Evolutionary conservation across 2,888 invertebrate genomes (phyloP).

Genomic region (Apamea crenata): DNA sequence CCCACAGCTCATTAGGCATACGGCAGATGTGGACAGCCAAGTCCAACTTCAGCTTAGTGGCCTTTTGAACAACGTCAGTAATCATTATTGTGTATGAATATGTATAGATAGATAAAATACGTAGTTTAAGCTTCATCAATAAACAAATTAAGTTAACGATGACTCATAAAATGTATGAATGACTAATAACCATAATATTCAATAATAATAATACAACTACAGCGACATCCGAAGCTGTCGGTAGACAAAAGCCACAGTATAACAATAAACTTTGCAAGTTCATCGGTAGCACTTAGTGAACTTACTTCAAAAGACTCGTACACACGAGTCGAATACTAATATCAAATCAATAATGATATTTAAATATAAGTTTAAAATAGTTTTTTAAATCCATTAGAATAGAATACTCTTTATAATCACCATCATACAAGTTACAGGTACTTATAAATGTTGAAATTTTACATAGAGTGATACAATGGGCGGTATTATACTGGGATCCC

Average conservation of each 20-base stretch:
- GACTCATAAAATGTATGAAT: conserved; percentile 22
- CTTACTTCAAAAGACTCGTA: neutral
- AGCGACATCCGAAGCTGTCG: neutral
- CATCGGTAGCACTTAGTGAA: neutral
- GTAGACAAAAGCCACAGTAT: neutral
- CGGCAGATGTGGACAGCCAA: no score
- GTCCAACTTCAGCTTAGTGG: no score
- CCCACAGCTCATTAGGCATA: no score
- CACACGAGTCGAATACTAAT: neutral
- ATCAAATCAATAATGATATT: neutral
- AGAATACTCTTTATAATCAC: no score
- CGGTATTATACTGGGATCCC: no score
- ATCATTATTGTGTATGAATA: neutral
- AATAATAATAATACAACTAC: neutral
- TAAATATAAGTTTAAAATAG: neutral
- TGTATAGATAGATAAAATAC: neutral
- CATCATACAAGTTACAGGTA: no score
- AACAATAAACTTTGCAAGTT: conserved; percentile 2
- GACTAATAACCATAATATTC: neutral
- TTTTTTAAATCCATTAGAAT: no score
- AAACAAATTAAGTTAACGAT: conserved; percentile 8
- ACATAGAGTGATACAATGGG: no score
- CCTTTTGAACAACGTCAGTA: no score
- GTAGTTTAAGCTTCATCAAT: neutral
- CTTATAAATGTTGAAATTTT: no score